Evolutionary conservation across 2,113 vertebrate genomes (phyloP), one percentile per base, ranked within the genome.

Genomic region (Microcebus jonahi): DNA sequence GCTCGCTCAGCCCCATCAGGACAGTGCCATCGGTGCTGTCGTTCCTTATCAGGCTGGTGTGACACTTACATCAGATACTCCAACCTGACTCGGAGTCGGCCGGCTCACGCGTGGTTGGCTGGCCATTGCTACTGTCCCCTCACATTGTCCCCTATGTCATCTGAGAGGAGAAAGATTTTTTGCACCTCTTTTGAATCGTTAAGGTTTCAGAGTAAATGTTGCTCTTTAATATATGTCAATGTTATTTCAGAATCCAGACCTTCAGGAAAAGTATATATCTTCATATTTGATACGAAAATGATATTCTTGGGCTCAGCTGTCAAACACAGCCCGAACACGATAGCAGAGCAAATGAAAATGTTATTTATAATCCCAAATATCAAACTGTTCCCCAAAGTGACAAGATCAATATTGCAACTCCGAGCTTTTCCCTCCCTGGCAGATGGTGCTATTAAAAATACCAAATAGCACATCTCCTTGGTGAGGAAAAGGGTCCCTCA

Each of bases 331-430:
- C 89, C 91, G 96, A 97, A 95, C 17, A 93, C 7, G 27, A 39
- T 95, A 97, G 94, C 81, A 65, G 92, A 94, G 96, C 97, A 97
- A 97, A 98, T 96, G 97, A 98, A 98, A 98, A 98, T 61, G 96
- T 98, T 98, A 98, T 97, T 98, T 98, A 97, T 98, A 98, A 98
- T 97, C 97, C 96, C 97, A 98, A 98, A 98, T 98, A 98, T 96
- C 98, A 98, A 94, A 96, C 96, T 80, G 96, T 97, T 98, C 98
- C 98, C 98, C 81, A 93, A 98, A 98, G 98, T 98, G 98, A 98
- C 98, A 98, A 98, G 97, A 98, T 99, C 98, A 98, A 98, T 98
- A 98, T 95, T 98, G 97, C 97, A 96, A 48, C 97, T 98, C 98
- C 34, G 96, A 98, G 96, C 97, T 95, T 85, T 42, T 84, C 97